Base-by-base conservation (phyloP, 2,113 vertebrate genomes). In the Ancistrus triradiatus region DNA sequence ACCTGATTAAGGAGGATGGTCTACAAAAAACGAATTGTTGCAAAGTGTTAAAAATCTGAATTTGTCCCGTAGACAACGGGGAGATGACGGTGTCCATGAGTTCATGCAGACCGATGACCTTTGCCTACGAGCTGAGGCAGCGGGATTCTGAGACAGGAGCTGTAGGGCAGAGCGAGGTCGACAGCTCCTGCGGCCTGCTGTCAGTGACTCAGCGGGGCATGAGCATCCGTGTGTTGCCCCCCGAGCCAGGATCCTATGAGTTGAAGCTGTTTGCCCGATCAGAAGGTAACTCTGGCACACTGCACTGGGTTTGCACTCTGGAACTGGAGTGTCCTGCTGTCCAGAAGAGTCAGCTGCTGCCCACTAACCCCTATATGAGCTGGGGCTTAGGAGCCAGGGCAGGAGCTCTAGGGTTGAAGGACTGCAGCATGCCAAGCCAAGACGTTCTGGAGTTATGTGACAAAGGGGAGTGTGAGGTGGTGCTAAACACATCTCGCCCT, bases 281-380 rank as follows among this genome's bases (percentile, higher is more conserved):
- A 0, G 74, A 83, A 0, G 38, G 61, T 0, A 68, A 83, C 25
- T 51, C 65, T 28, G 68, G 79, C 0, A 59, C 77, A 1, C 85
- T 82, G 58, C 59, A 47, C 13, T 92, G 90, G 88, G 80, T 90
- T 28, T 92, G 88, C 68, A 86, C 90, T 74, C 87, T 89, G 55
- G 84, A 84, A 1, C 76, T 93, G 0, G 84, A 88, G 1, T 89
- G 85, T 49, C 73, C 73, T 0, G 55, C 59, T 1, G 70, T 87
- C 4, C 65, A 59, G 0, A 61, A 59, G 1, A 76, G 65, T 40
- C 84, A 89, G 69, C 76, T 78, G 37, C 69, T 88, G 1, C 87
- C 89, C 0, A 70, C 87, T 53, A 85, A 84, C 51, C 89, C 90
- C 14, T 91, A 88, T 55, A 6, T 83, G 55, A 91, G 86, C 31